Evolutionary conservation across 2,888 invertebrate species (phyloP), one percentile per base, ranked within the genome.

Genomic region (Papilio protenor): DNA sequence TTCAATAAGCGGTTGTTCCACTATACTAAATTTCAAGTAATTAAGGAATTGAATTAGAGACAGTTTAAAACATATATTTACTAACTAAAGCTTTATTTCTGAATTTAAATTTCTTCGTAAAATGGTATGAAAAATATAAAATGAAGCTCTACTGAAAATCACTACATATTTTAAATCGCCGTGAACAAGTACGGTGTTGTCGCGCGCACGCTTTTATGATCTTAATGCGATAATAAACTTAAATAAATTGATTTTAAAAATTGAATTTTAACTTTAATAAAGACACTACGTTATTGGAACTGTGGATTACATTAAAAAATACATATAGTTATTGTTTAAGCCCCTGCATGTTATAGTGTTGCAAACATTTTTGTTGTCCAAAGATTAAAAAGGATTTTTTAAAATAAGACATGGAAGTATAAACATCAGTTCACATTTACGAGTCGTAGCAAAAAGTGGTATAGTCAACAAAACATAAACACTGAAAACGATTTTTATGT

Each of bases 251-350:
- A 45, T 69, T 69, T 69, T 45, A 69, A 45, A 69, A 21, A 69
- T 69, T 69, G 66, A 69, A 69, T 69, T 5, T 69, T 45, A 45
- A 69, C 66, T 45, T 69, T 69, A 45, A 69, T 69, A 69, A 69
- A 69, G 66, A 66, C n/a, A 69, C 33, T 40, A 33, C 40, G n/a
- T 40, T 69, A 33, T 64, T 12, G 12, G 45, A 69, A 69, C 18
- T 0, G 40, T 21, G 8, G 45, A 45, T 45, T 45, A 69, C 45
- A 45, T 69, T 69, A 11, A 45, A 45, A 45, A n/a, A 45, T 45
- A 66, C 61, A 33, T 33, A 64, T 27, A 33, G 18, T 33, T 18
- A 45, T 12, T 66, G 23, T 21, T 59, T 59, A 3, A 64, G 11
- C 18, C 1, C 18, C 16, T 5, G 61, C 64, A 12, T 21, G 1